These are phyloP conservation scores for Yasuhikotakia modesta DNA, from an alignment of 2,797 vertebrate genomes.

Conservation along the genomic window DNA sequence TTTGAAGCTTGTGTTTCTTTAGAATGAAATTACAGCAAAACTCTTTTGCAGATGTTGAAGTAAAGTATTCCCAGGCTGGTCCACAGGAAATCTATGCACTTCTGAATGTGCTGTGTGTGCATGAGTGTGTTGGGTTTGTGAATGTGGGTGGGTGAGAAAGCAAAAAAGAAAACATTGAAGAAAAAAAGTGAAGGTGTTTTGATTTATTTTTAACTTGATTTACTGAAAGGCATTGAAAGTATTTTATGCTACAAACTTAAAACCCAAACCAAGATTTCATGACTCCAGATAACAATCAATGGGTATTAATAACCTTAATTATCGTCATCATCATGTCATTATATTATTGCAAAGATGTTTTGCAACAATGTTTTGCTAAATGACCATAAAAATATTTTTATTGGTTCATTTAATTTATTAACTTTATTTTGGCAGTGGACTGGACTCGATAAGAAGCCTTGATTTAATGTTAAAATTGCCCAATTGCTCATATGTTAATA, in stretches of 20 bases:
- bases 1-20: conserved; percentile 47
- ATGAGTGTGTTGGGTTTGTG: not conserved
- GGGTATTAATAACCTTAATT: not conserved
- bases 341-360: too few relatives aligned
- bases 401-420: too few relatives aligned
- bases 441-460: too few relatives aligned
- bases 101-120: conserved; percentile 10
- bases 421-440: not conserved
- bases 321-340: too few relatives aligned
- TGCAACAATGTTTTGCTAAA: too few relatives aligned
- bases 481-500: too few relatives aligned
- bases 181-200: not conserved
- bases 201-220: not conserved
- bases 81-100: conserved; percentile 51
- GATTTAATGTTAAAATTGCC: too few relatives aligned
- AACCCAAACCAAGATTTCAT: not conserved
- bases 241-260: too few relatives aligned
- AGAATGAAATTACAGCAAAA: conserved; percentile 32
- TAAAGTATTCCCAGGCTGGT: conserved; percentile 35
- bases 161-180: not conserved
- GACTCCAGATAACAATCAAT: not conserved
- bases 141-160: conserved; percentile 2
- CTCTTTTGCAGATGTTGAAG: conserved; percentile 58
- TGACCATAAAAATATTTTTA: too few relatives aligned
- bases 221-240: not conserved